Evolutionary conservation across 1,140 invertebrate genomes (phyloP).

Genomic region (Eueides isabella): DNA sequence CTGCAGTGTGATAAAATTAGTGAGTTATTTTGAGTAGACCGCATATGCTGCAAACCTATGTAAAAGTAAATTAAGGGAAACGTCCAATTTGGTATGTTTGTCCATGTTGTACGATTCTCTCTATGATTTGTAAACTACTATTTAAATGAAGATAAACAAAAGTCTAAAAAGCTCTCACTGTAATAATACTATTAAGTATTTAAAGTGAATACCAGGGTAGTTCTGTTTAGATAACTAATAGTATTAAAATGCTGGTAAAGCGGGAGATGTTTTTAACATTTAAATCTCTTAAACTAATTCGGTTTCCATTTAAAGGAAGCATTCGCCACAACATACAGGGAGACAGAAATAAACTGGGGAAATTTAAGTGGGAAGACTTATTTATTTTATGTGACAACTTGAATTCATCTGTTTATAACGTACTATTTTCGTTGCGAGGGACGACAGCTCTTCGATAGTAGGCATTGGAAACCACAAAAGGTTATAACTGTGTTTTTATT

Average conservation of each 20-base stretch:
- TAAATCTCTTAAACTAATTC: slow-evolving; percentile 49
- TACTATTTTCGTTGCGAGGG: slow-evolving; percentile 57
- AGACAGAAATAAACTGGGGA: slow-evolving; percentile 71
- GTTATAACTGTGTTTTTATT: not conserved
- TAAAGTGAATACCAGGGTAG: not conserved
- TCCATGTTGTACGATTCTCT: not conserved
- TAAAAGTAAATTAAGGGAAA: slow-evolving; percentile 65
- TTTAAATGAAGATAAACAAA: not conserved
- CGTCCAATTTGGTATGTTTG: slow-evolving; percentile 51
- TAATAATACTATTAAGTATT: not conserved
- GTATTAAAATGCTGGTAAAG: slow-evolving; percentile 8
- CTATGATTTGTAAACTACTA: not conserved
- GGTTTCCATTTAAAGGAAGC: slow-evolving; percentile 53
- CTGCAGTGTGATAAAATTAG: slow-evolving; percentile 50
- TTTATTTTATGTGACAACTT: slow-evolving; percentile 74
- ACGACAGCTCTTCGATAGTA: not conserved
- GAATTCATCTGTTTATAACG: slow-evolving; percentile 61
- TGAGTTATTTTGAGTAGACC: slow-evolving; percentile 57
- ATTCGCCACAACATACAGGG: slow-evolving; percentile 48
- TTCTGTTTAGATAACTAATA: slow-evolving; percentile 4
- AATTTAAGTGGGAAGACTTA: slow-evolving; percentile 67
- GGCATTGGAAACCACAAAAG: not conserved
- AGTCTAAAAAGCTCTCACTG: not conserved
- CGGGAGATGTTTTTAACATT: slow-evolving; percentile 4
- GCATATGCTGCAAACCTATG: slow-evolving; percentile 54